Conservation (phyloP, 2,888 invertebrate genomes). For the Aradus depressus region DNA sequence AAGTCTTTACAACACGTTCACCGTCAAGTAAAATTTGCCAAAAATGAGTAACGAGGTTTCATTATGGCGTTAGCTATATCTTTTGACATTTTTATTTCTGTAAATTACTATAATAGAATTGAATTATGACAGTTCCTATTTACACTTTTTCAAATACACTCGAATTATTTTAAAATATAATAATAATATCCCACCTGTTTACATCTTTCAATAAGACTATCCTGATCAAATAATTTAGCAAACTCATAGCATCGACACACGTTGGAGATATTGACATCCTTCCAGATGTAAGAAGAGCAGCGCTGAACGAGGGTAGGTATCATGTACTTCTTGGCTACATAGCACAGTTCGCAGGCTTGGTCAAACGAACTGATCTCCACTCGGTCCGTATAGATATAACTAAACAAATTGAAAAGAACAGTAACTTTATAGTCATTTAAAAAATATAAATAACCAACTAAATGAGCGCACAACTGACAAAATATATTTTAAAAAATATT, state of each 20-base stretch:
- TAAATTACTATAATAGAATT: not conserved
- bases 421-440: not conserved
- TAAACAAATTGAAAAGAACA: conserved; percentile 36
- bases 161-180: conserved; percentile 32
- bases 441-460: conserved; percentile 6
- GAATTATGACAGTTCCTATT: not conserved
- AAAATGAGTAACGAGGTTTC: not conserved
- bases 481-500: not conserved
- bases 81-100: not conserved
- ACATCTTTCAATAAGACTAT: conserved; percentile 67
- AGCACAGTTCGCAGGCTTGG: conserved; percentile 75
- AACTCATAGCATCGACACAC: conserved; percentile 79
- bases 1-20: too few species aligned
- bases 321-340: conserved; percentile 82
- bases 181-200: too few species aligned
- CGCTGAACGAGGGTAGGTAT: conserved; percentile 69
- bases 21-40: too few species aligned
- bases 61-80: not conserved
- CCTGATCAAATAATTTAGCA: conserved; percentile 73
- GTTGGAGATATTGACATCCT: conserved; percentile 63
- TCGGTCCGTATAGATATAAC: conserved; percentile 71
- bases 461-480: not conserved
- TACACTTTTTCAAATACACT: not conserved
- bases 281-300: conserved; percentile 75
- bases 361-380: conserved; percentile 72